Conservation (phyloP, 2,888 invertebrate genomes). For the Dexiosoma caninum region DNA sequence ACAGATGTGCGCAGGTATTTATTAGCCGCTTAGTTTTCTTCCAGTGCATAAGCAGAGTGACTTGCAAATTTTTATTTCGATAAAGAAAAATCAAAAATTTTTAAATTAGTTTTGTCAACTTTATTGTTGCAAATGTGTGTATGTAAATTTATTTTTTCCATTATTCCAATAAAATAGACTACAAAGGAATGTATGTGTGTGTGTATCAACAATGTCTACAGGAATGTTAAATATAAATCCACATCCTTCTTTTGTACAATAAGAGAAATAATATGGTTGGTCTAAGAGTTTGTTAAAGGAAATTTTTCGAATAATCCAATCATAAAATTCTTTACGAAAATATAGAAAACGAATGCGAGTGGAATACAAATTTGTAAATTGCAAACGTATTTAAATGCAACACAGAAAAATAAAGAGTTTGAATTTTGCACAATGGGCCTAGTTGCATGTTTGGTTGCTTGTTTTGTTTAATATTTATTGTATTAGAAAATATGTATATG, state of each 20-base stretch:
- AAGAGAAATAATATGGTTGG: conserved; percentile 16
- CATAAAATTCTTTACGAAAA: conserved; percentile 15
- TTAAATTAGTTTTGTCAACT: conserved; percentile 78
- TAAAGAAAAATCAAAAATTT: conserved; percentile 77
- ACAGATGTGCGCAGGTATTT: no score
- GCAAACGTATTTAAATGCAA: neutral
- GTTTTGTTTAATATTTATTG: neutral
- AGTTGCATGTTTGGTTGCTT: neutral
- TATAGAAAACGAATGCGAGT: neutral
- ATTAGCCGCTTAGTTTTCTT: neutral
- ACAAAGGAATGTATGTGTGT: neutral
- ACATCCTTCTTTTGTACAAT: conserved; percentile 33
- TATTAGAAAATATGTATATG: neutral
- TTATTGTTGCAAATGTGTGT: conserved; percentile 53
- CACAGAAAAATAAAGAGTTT: neutral
- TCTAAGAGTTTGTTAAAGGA: neutral
- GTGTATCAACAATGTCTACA: conserved; percentile 26
- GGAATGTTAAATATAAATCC: conserved; percentile 50
- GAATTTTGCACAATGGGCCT: neutral
- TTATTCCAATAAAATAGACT: conserved; percentile 28
- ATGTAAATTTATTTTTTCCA: conserved; percentile 5
- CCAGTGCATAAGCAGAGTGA: neutral
- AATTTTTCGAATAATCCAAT: conserved; percentile 29
- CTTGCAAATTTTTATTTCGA: conserved; percentile 53
- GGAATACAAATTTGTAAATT: neutral